Evolutionary conservation across 2,888 invertebrate genomes (phyloP), one percentile per base, ranked within the genome.

Genomic region (Callimorpha dominula): DNA sequence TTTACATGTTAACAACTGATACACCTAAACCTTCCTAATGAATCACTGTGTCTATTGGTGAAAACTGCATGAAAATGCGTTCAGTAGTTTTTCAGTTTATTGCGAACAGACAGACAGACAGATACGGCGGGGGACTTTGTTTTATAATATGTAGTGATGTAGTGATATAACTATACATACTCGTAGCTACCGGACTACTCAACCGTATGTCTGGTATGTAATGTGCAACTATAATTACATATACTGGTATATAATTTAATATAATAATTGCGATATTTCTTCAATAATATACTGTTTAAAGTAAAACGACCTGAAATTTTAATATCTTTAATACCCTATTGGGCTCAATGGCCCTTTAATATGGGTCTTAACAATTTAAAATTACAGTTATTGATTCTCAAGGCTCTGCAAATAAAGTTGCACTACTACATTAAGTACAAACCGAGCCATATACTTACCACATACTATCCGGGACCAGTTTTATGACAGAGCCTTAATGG

Each of bases 401-500:
- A 73, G 49, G 54, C 50, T 31, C 46, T 20, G 42, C 54, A 69
- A 70, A 70, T 67, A 70, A 67, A 72, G 50, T 60, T 72, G 62
- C 65, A 68, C 20, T 46, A 57, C 11, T 15, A 49, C 62, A 70
- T 63, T 12, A 50, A 72, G 73, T 78, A 74, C 71, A 43, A 69
- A 9, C 6, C 42, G 17, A 78, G 68, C 60, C 85, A 73, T 82
- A 79, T 86, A 87, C 90, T 87, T 91, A 91, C 90, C 73, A 65
- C 76, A 78, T 68, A 66, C 84, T 88, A 78, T 79, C 87, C 82
- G 79, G 78, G 85, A 91, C 92, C 89, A 86, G 91, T 93, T 92
- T 90, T 89, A 90, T 91, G 89, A 89, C 87, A 88, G 77, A 80
- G 79, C 88, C 89, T 88, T 91, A 88, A 89, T 89, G 82, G 90